These are phyloP conservation scores for Muricea muricata DNA, from an alignment of 92 coral and sea anemone species.

Conservation along the genomic window DNA sequence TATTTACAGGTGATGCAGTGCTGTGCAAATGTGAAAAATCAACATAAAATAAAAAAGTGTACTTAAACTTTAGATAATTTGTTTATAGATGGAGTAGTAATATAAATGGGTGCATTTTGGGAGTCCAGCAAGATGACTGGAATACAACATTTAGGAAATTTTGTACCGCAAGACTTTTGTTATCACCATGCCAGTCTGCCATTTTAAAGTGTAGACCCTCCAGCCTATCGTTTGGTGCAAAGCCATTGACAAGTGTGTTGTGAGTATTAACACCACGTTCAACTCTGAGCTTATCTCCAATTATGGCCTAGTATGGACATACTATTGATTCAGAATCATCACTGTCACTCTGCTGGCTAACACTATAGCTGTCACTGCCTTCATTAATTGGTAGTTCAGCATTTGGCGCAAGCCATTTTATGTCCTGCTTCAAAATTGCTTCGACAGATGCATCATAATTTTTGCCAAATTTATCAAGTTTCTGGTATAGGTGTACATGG, in stretches of 20 bases:
- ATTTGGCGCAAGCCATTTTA: slow-evolving; percentile 18
- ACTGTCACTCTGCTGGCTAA: not conserved
- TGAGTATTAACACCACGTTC: not conserved
- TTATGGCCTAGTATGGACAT: slow-evolving; percentile 52
- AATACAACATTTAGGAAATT: too few species aligned
- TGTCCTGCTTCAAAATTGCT: slow-evolving; percentile 14
- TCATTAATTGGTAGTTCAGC: not conserved
- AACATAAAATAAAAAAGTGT: not conserved
- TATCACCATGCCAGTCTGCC: slow-evolving; percentile 59
- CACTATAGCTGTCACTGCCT: not conserved
- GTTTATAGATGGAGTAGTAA: too few species aligned
- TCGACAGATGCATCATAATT: too few species aligned
- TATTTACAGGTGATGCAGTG: not conserved
- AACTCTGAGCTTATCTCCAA: not conserved
- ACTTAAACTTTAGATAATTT: too few species aligned
- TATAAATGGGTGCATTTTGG: too few species aligned
- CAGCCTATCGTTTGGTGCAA: slow-evolving; percentile 44
- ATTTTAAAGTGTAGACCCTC: slow-evolving; percentile 53
- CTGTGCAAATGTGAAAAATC: slow-evolving; percentile 2
- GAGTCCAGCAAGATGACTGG: too few species aligned
- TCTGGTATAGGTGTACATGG: too few species aligned
- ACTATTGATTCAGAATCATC: too few species aligned
- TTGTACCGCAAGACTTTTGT: slow-evolving; percentile 28
- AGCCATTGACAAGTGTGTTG: slow-evolving; percentile 2
- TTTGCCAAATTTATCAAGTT: too few species aligned